Evolutionary conservation across 1,140 invertebrate genomes (phyloP), one percentile per base, ranked within the genome.

Genomic region (Sycophila sp.): DNA sequence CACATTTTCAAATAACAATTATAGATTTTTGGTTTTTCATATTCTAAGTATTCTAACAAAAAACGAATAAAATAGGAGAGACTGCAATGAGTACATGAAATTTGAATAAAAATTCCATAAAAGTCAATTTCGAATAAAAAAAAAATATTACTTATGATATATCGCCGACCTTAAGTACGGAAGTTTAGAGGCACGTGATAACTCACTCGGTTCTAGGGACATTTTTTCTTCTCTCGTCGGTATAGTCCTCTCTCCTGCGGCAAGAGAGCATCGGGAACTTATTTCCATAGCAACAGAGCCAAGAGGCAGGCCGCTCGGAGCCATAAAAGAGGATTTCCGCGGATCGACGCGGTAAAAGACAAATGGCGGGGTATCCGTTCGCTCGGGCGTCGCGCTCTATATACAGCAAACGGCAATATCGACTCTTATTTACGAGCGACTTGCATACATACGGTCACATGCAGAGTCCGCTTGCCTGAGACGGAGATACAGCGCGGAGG

Each of bases 351-450:
- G 72, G 74, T 71, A 73, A 75, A 77, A 80, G 75, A 80, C 78
- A 80, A 80, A 80, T 80, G 80, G 75, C 76, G 70, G 75, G 36
- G 34, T 51, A 45, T 51, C 42, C 28, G 17, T 49, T 77, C 73
- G 77, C 74, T 65, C 69, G 70, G 11, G 38, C n/a, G 40, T 17
- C 5, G 3, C 40, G n/a, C 40, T 47, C 19, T 47, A 45, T 45
- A n/a, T 47, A 22, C 30, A 17, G 11, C 15, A 42, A 69, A 60
- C 62, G 69, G 77, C 75, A 79, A 79, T 80, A 80, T 77, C 76
- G 75, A 70, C 77, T 76, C 78, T 80, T 81, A 80, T 80, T 78
- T 81, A 81, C 76, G 77, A 77, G 77, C 69, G 64, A 59, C 34
- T 71, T 76, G 59, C 49, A 71, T 53, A 47, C 49, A 64, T 69